Base-by-base conservation (phyloP, 2,113 vertebrate genomes). In the Clupea harengus region DNA sequence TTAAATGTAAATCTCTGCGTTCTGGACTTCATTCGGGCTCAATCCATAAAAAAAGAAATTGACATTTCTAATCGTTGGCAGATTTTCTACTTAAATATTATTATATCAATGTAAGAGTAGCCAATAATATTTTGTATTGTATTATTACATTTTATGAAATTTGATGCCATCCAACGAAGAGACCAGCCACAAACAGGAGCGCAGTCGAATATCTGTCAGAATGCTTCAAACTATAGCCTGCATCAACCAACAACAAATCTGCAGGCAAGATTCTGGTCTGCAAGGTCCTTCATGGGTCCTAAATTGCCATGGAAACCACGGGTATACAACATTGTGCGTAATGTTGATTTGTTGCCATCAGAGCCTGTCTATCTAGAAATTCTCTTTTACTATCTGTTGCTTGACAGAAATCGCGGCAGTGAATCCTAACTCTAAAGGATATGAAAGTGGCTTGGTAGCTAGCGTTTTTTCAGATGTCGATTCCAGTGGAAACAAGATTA, bases 301-400 rank as follows among this genome's bases (percentile, higher is more conserved):
- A 80, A 13, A 89, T 92, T 91, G 82, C 93, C 87, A 91, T 93
- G 90, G 94, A 81, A 93, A 95, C 94, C 20, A 49, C 17, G 17
- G 82, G 50, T 89, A 90, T 87, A 92, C 75, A 3, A 88, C 20
- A 86, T 28, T 13, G 72, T 32, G 72, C 28, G 11, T 39, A 28
- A 32, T 78, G 28, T 78, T 75, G 67, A 75, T 39, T 78, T 39
- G 2, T n/a, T 75, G 15, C 13, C 72, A 32, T 39, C 28, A 17
- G 32, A 15, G 25, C 13, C 4, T 78, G 18, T 60, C 18, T 60
- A 22, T 78, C 64, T 72, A 6, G 1, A 17, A 32, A 15, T 78
- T 28, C 3, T 75, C 25, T 78, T 39, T 39, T 18, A 78, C 4
- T 17, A 39, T 78, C 13, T 10, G 64, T 78, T 39, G 28, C 72